Conservation (phyloP, 1,140 invertebrate species). For the Thaumetopoea pityocampa region DNA sequence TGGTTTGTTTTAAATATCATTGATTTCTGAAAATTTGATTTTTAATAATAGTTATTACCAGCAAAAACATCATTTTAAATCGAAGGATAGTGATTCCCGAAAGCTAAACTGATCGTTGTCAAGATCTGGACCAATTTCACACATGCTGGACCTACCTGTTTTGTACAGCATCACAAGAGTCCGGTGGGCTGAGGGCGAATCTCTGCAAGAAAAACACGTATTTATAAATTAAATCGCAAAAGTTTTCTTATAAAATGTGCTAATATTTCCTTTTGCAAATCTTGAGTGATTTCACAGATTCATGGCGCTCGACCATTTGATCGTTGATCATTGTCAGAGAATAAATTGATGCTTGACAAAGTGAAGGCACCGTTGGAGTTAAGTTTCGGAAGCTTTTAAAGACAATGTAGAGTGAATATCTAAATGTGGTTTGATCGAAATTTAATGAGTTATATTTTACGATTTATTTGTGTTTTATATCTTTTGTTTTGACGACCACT, state of each 20-base stretch:
- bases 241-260: slow-evolving; percentile 10
- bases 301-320: slow-evolving; percentile 34
- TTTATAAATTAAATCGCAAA: too few species aligned
- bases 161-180: too few species aligned
- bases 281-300: slow-evolving; percentile 17
- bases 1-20: too few species aligned
- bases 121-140: too few species aligned
- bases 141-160: too few species aligned
- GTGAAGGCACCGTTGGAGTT: slow-evolving; percentile 55
- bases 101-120: too few species aligned
- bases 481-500: slow-evolving; percentile 19
- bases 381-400: slow-evolving; percentile 62
- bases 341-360: slow-evolving; percentile 70
- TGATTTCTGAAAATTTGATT: too few species aligned
- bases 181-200: too few species aligned
- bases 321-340: slow-evolving; percentile 67
- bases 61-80: too few species aligned
- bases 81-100: too few species aligned
- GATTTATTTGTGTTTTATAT: slow-evolving; percentile 3
- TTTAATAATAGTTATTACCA: too few species aligned
- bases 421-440: slow-evolving; percentile 31
- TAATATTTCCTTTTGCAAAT: slow-evolving; percentile 11
- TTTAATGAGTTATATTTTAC: slow-evolving; percentile 26
- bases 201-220: too few species aligned
- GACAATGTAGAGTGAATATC: slow-evolving; percentile 49